Evolutionary conservation across 2,113 vertebrate genomes (phyloP), one percentile per base, ranked within the genome.

Genomic region (Toxotes jaculatrix): DNA sequence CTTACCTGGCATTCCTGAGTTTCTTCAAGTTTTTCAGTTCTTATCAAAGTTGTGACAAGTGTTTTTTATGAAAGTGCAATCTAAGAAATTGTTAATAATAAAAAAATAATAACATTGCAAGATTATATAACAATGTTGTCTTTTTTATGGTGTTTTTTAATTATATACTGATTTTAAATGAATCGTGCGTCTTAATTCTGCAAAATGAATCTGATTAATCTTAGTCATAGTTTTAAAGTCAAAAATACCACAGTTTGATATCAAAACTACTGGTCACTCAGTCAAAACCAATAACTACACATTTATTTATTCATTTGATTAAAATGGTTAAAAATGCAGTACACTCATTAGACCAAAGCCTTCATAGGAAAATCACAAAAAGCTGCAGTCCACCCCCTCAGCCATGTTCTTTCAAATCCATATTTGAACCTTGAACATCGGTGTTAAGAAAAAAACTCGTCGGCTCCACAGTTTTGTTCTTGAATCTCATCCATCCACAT

Each of bases 341-440:
- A 94, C 91, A 95, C 91, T 92, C 92, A 93, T 91, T 89, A 89
- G 90, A 93, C 92, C 91, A 92, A 93, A 91, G 85, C 82, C 88
- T 90, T 88, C 80, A 84, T 87, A 65, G 42, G 55, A 90, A 74
- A 68, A 92, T 85, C 89, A 93, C 91, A 92, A 89, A 92, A 89
- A 92, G 64, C 81, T 80, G 77, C 79, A 90, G 88, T 89, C 88
- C 86, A 91, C 89, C 83, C 92, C 75, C 68, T 83, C 89, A 83
- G 86, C 74, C 87, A 66, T 80, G 77, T 83, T 84, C 80, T 83
- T 63, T 91, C 83, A 87, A 91, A 85, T 90, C 76, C 60, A 65
- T 45, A 65, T 80, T 75, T 74, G 55, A 80, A 73, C 34, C 74
- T 79, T 42, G 42, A 71, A 61, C 14, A 5, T 79, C 14, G 4